phyloP scores from a whole-genome alignment of 2,113 vertebrate species.

The Orycteropus afer region DNA sequence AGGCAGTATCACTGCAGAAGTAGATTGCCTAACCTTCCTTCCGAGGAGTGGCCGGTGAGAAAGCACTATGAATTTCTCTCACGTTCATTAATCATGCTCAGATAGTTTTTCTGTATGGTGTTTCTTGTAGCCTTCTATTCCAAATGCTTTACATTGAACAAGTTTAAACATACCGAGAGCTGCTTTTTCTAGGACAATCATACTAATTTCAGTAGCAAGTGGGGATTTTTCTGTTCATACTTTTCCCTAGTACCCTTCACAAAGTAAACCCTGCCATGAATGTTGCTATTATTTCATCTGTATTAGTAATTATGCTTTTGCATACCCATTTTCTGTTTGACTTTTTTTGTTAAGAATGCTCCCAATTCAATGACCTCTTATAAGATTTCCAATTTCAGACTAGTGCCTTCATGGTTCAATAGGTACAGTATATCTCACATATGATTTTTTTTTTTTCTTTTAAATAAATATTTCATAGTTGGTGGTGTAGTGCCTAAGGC shows the following conservation, averaged over 20 bases:
- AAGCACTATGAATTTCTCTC: too few relatives aligned
- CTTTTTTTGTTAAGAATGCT: not conserved
- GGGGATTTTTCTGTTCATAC: not conserved
- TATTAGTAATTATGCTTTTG: not conserved
- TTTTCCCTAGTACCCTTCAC: not conserved
- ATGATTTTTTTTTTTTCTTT: not conserved
- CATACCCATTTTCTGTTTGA: not conserved
- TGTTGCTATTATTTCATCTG: not conserved
- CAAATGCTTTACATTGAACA: not conserved
- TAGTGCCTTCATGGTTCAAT: not conserved
- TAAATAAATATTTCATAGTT: not conserved
- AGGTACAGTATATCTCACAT: too few relatives aligned
- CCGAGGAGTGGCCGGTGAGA: too few relatives aligned
- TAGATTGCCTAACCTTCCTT: too few relatives aligned
- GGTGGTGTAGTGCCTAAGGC: too few relatives aligned
- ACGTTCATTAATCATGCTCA: too few relatives aligned
- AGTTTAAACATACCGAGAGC: not conserved
- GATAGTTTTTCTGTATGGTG: not conserved
- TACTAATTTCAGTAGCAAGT: not conserved
- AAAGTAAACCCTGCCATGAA: not conserved
- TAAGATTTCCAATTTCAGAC: not conserved
- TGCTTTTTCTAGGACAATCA: not conserved
- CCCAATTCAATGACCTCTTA: not conserved
- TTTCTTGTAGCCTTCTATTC: not conserved
- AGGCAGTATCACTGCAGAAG: too few relatives aligned